Conservation (phyloP, 2,888 invertebrate species). For the Pollenia angustigena region DNA sequence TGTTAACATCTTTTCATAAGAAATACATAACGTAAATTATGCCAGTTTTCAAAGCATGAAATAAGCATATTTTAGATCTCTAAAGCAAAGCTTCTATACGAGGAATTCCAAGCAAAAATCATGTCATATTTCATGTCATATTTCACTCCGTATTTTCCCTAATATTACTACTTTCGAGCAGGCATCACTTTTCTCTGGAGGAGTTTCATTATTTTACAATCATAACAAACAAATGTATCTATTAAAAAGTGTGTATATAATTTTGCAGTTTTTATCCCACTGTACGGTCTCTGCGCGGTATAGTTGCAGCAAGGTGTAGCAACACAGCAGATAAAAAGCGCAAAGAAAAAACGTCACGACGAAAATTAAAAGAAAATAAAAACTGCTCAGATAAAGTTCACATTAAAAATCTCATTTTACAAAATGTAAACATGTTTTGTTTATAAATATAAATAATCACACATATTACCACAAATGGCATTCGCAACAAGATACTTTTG, state of each 20-base stretch:
- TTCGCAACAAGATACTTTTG: slow-evolving; percentile 57
- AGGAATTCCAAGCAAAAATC: too few species aligned
- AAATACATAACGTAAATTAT: too few species aligned
- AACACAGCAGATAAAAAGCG: slow-evolving; percentile 69
- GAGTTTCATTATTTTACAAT: not conserved
- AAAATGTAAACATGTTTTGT: slow-evolving; percentile 83
- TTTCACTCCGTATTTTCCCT: too few species aligned
- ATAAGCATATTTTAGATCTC: too few species aligned
- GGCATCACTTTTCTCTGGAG: too few species aligned
- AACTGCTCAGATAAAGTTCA: slow-evolving; percentile 81
- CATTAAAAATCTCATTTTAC: slow-evolving; percentile 84
- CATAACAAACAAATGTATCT: not conserved
- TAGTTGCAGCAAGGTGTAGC: slow-evolving; percentile 73
- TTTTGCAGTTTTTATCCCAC: slow-evolving; percentile 15
- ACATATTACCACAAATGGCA: slow-evolving; percentile 78
- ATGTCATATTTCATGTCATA: too few species aligned
- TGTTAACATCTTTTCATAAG: too few species aligned
- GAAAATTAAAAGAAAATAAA: slow-evolving; percentile 70
- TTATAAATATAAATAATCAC: slow-evolving; percentile 84
- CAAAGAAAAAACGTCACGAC: slow-evolving; percentile 31
- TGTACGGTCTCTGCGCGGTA: slow-evolving; percentile 73
- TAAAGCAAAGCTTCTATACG: too few species aligned
- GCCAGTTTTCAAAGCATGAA: too few species aligned
- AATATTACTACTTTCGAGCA: too few species aligned
- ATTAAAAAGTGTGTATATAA: not conserved